Base-by-base conservation (phyloP, 2,797 vertebrate genomes). In the Amblyraja radiata region DNA sequence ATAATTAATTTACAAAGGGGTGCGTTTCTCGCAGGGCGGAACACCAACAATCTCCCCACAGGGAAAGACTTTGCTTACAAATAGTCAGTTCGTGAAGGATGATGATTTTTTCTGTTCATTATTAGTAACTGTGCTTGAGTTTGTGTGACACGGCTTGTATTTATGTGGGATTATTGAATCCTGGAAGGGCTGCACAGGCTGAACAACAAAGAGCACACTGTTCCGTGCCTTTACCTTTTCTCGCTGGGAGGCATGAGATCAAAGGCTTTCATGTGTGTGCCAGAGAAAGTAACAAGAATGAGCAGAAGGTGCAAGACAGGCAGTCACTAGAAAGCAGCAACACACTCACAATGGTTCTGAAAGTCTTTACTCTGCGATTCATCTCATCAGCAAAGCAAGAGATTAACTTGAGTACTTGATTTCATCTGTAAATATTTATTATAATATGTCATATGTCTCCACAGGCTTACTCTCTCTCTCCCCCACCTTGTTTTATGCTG, bases 41-140 rank as follows among this genome's bases (percentile, higher is more conserved):
- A 25, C 36, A 11, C 13, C 14, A 61, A 88, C n/a, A 65, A 88
- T 65, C 32, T 65, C 63, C 39, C 36, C 32, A 36, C 84, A 36
- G 61, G 21, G n/a, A 88, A 61, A 88, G 1, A 46, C 84, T 32
- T 63, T 88, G 63, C 36, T 88, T 88, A 88, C 84, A 88, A 88
- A 88, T 68, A 88, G 61, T 86, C 61, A 65, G 28, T 68, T 68
- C 5, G 32, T 21, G n/a, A 68, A 88, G 36, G 84, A 36, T 88
- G 65, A 68, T 68, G 63, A 88, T 63, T 88, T 88, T 88, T 54
- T 84, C n/a, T 88, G 32, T 88, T 68, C 84, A 68, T 88, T 88
- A 88, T 88, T 68, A 88, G 65, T 88, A 88, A 65, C 84, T 32
- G 36, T 36, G 84, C n/a, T 68, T 65, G 63, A 68, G 61, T 10